Conservation (phyloP, 1,140 invertebrate species). For the Cotesia typhae region DNA sequence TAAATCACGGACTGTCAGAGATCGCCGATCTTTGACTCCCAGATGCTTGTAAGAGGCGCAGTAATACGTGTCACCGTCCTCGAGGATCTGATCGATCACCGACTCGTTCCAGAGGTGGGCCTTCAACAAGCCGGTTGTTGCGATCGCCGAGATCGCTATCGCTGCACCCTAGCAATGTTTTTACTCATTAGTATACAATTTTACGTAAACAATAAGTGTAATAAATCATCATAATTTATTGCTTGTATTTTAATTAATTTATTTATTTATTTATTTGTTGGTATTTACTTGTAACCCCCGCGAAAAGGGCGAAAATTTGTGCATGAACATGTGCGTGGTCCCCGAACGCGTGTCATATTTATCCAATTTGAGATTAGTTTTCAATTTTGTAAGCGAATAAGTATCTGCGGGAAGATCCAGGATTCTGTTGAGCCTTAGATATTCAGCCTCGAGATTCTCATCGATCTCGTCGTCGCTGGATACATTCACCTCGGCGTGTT, state of each 20-base stretch:
- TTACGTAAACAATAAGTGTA: neutral
- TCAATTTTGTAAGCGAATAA: slow-evolving; percentile 52
- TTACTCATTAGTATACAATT: neutral
- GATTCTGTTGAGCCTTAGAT: slow-evolving; percentile 46
- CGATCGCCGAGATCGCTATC: slow-evolving; percentile 57
- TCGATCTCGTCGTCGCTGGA: slow-evolving; percentile 49
- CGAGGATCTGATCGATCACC: slow-evolving; percentile 57
- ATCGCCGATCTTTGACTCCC: slow-evolving; percentile 46
- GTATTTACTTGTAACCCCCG: slow-evolving; percentile 56
- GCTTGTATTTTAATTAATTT: no score
- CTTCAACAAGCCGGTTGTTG: slow-evolving; percentile 51
- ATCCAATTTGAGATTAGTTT: slow-evolving; percentile 47
- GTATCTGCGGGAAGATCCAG: slow-evolving; percentile 52
- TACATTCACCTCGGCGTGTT: slow-evolving; percentile 39
- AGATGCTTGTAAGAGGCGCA: slow-evolving; percentile 53
- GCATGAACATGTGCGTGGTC: slow-evolving; percentile 49
- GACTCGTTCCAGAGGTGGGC: slow-evolving; percentile 54
- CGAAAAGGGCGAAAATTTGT: slow-evolving; percentile 56
- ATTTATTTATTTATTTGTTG: no score
- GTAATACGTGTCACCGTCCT: slow-evolving; percentile 59
- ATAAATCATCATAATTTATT: neutral
- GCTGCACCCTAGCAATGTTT: slow-evolving; percentile 47
- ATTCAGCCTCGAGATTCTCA: slow-evolving; percentile 51
- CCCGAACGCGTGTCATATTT: slow-evolving; percentile 55
- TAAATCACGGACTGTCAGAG: slow-evolving; percentile 48